Percentiles rank a stretch among this genome's conserved stretches.
Conservation (phyloP, 2,888 invertebrate genomes). For the Stictocephala bisonia region DNA sequence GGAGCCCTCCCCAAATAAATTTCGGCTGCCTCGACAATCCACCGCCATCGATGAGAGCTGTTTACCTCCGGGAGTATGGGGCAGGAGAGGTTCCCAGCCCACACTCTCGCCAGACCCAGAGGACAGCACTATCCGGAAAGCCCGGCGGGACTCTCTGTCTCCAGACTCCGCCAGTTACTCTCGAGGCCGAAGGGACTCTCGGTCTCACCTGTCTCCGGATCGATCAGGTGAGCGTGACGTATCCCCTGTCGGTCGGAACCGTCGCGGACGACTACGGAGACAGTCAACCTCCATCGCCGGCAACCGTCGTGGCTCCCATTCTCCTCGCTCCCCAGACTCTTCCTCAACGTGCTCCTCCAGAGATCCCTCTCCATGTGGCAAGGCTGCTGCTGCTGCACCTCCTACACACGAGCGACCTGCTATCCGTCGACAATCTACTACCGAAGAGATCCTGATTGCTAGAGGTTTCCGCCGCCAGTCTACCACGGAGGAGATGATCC, state of each 20-base stretch:
- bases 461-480: constrained; percentile 90
- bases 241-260: constrained; percentile 79
- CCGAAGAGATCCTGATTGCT: constrained; percentile 91
- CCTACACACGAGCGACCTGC: constrained; percentile 71
- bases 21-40: constrained; percentile 84
- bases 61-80: constrained; percentile 74
- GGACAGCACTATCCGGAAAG: constrained; percentile 67
- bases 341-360: constrained; percentile 81
- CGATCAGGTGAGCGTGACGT: constrained; percentile 74
- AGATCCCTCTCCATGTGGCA: constrained; percentile 85
- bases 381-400: constrained; percentile 64
- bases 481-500: constrained; percentile 93
- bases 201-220: constrained; percentile 66
- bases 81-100: constrained; percentile 84
- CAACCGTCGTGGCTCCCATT: constrained; percentile 61
- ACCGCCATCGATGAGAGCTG: constrained; percentile 90
- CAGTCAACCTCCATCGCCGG: constrained; percentile 83
- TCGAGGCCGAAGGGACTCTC: constrained; percentile 77
- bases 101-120: constrained; percentile 81
- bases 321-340: constrained; percentile 67
- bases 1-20: constrained; percentile 62
- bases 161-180: constrained; percentile 81
- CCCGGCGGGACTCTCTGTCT: constrained; percentile 87
- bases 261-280: constrained; percentile 77
- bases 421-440: constrained; percentile 88